phyloP scores from a whole-genome alignment of 2,888 invertebrate species.

The Coleophora deauratella region DNA sequence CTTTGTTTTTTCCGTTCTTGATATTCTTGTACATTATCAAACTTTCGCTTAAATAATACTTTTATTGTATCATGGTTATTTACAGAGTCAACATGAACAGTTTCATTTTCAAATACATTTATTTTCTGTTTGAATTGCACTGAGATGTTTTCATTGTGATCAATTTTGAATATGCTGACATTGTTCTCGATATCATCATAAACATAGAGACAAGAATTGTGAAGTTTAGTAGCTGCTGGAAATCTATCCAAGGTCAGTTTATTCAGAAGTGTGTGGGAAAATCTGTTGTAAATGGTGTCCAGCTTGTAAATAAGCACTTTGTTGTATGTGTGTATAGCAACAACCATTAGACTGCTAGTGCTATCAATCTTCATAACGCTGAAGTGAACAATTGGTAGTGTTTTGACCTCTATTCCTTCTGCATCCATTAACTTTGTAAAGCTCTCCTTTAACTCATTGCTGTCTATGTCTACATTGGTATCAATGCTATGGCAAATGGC shows the following conservation, averaged over 20 bases:
- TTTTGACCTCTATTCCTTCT: conserved; percentile 71
- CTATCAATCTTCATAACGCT: conserved; percentile 37
- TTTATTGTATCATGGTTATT: conserved; percentile 54
- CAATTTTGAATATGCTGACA: conserved; percentile 42
- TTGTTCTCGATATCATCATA: conserved; percentile 33
- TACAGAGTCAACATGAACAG: conserved; percentile 12
- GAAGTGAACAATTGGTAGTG: conserved; percentile 69
- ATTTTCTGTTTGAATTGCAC: conserved; percentile 26
- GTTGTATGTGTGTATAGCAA: conserved; percentile 67
- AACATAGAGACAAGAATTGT: conserved; percentile 46
- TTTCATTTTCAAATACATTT: conserved; percentile 34
- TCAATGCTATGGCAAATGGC: conserved; percentile 66
- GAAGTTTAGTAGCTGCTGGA: conserved; percentile 52
- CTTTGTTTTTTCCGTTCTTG: conserved; percentile 83
- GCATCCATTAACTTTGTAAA: conserved; percentile 67
- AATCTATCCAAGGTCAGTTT: conserved; percentile 50
- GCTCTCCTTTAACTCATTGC: conserved; percentile 49
- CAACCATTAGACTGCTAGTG: conserved; percentile 54
- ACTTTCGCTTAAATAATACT: conserved; percentile 83
- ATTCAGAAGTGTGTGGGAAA: conserved; percentile 38
- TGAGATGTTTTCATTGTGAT: conserved; percentile 27
- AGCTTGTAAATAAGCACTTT: conserved; percentile 62
- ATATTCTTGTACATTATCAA: conserved; percentile 87
- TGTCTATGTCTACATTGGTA: conserved; percentile 40
- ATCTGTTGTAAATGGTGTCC: conserved; percentile 27